These are phyloP conservation scores for Umimayanthus chanpuru DNA, from an alignment of 92 coral and sea anemone species.

Conservation along the genomic window DNA sequence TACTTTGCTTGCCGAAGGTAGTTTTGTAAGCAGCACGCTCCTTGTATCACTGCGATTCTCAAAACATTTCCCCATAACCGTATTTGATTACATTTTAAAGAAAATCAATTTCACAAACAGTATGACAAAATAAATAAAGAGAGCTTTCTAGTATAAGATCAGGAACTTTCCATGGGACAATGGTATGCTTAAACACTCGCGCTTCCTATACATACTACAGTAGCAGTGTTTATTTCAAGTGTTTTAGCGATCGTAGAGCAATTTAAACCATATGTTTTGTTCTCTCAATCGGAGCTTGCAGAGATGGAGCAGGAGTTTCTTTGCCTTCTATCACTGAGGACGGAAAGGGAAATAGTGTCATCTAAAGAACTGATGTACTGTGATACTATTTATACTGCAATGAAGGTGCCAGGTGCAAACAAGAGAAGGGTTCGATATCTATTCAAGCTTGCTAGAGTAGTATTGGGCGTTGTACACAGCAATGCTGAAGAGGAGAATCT, in stretches of 20 bases:
- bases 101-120: no score
- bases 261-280: background rate
- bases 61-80: background rate
- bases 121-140: no score
- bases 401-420: conserved; percentile 1
- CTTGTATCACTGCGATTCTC: background rate
- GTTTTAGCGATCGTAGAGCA: background rate
- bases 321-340: conserved; percentile 5
- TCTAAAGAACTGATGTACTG: conserved; percentile 22
- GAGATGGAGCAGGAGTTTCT: conserved; percentile 31
- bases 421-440: conserved; percentile 28
- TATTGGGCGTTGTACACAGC: conserved; percentile 13
- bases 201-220: background rate
- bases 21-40: conserved; percentile 8
- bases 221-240: conserved; percentile 18
- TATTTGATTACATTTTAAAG: no score
- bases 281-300: background rate
- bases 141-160: background rate
- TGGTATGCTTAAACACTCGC: background rate
- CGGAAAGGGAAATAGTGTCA: background rate
- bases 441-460: conserved; percentile 12
- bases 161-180: background rate
- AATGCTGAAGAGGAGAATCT: conserved; percentile 37
- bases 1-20: conserved; percentile 17
- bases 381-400: conserved; percentile 26